Conservation (phyloP, 1,140 invertebrate species). For the Aphelenchoides avenae region DNA sequence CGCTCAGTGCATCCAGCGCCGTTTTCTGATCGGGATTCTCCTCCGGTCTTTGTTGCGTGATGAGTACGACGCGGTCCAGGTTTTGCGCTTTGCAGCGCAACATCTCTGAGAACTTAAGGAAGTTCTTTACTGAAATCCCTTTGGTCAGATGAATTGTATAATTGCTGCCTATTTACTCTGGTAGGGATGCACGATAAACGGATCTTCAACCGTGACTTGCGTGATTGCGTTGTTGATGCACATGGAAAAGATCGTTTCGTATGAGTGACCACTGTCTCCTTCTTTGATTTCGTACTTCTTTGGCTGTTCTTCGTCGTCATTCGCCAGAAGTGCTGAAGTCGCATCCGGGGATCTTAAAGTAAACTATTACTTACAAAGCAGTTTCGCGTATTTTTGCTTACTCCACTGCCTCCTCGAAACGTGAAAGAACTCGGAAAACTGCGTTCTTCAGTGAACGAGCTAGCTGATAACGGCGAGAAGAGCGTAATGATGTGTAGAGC, state of each 20-base stretch:
- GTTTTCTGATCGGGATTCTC: neutral
- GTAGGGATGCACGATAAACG: conserved; percentile 14
- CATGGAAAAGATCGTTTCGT: conserved; percentile 24
- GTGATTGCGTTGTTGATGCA: conserved; percentile 15
- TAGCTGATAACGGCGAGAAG: too few species aligned
- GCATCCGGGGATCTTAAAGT: too few species aligned
- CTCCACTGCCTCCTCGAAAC: too few species aligned
- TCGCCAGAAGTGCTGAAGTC: too few species aligned
- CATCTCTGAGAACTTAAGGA: conserved; percentile 27
- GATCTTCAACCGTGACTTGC: conserved; percentile 21
- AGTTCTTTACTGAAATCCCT: conserved; percentile 5
- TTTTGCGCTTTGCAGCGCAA: conserved; percentile 2
- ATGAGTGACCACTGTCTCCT: conserved; percentile 19
- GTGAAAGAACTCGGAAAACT: too few species aligned
- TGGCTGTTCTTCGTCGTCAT: too few species aligned
- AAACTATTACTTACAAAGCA: too few species aligned
- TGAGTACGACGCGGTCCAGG: conserved; percentile 7
- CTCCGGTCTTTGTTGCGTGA: neutral
- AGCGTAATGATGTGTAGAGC: too few species aligned
- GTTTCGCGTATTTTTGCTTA: too few species aligned
- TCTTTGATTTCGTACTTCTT: conserved; percentile 22
- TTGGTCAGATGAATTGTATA: neutral
- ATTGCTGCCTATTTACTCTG: conserved; percentile 15
- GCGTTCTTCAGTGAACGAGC: too few species aligned
- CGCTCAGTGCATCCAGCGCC: conserved; percentile 1